Evolutionary conservation across 1,140 invertebrate genomes (phyloP), one percentile per base, ranked within the genome.

Genomic region (Eueides isabella): DNA sequence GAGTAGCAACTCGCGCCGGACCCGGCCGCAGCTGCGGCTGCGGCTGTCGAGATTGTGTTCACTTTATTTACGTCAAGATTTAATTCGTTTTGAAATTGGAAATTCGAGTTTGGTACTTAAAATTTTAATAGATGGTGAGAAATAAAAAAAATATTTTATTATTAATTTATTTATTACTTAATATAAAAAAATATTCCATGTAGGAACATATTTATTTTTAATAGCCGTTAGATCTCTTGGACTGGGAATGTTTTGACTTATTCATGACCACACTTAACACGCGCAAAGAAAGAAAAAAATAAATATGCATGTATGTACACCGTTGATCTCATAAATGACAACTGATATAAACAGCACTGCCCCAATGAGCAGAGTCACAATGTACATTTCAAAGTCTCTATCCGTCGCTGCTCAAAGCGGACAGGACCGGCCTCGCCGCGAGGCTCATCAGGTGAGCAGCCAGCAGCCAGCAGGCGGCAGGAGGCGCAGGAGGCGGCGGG

Each of bases 1-100:
- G 82, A 91, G 89, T 87, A 65, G 41, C 28, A 44, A 28, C 55
- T 5, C 31, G 12, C n/a, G 0, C 41, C 35, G 2, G 16, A 11
- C 4, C 12, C 5, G 28, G 6, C 16, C 62, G 30, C 14, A n/a
- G 23, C 48, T 55, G 9, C 23, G 35, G 35, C 35, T 38, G 11
- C 23, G 23, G 12, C 48, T 7, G 35, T 12, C 35, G 5, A 38
- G n/a, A 55, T 19, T n/a, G 16, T 23, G 44, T 23, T 19, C 23
- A 48, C n/a, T 55, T n/a, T 23, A 12, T 55, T 23, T 55, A 55
- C 3, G 23, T 30, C 29, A 63, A 26, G 14, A 16, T 31, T 16
- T 63, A 29, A 30, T 55, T 63, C 19, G 48, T 30, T 61, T 63
- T 63, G 16, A 7, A 63, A 29, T 63, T 63, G 61, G 61, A 63